Conservation (phyloP, 2,888 invertebrate species). For the Tricholauxania praeusta region DNA sequence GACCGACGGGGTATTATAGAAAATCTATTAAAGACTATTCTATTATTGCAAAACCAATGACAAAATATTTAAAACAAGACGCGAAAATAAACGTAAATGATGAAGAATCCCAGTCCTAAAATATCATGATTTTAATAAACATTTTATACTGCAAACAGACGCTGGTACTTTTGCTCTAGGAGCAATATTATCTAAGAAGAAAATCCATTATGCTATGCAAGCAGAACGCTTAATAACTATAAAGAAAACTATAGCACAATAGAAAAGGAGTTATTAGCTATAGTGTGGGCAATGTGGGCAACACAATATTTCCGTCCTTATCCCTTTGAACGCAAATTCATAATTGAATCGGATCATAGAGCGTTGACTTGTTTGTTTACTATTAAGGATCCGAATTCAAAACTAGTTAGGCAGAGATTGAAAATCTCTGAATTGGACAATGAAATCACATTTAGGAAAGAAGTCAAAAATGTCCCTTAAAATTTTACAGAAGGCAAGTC, state of each 20-base stretch:
- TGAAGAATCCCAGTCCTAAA: conserved; percentile 16
- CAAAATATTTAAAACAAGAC: too few relatives aligned
- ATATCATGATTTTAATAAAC: conserved; percentile 16
- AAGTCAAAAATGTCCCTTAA: conserved; percentile 43
- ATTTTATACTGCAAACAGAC: background rate
- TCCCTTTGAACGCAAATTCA: conserved; percentile 58
- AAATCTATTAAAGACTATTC: too few relatives aligned
- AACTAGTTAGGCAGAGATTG: conserved; percentile 59
- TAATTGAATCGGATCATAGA: background rate
- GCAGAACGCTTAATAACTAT: conserved; percentile 48
- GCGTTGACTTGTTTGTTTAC: conserved; percentile 47
- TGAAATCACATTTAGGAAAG: conserved; percentile 50
- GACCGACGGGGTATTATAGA: too few relatives aligned
- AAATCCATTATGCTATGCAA: conserved; percentile 53
- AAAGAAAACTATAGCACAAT: conserved; percentile 53
- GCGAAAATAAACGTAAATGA: too few relatives aligned
- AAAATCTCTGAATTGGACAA: conserved; percentile 56
- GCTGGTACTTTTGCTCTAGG: conserved; percentile 1
- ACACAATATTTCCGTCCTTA: conserved; percentile 60
- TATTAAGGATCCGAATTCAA: conserved; percentile 61
- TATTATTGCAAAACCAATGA: too few relatives aligned
- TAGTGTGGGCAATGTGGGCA: conserved; percentile 59
- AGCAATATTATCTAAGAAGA: conserved; percentile 47
- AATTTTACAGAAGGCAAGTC: too few relatives aligned
- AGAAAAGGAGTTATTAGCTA: conserved; percentile 58